Evolutionary conservation across 1,140 invertebrate species (phyloP), one percentile per base, ranked within the genome.

Genomic region (Lordiphosa mommai): DNA sequence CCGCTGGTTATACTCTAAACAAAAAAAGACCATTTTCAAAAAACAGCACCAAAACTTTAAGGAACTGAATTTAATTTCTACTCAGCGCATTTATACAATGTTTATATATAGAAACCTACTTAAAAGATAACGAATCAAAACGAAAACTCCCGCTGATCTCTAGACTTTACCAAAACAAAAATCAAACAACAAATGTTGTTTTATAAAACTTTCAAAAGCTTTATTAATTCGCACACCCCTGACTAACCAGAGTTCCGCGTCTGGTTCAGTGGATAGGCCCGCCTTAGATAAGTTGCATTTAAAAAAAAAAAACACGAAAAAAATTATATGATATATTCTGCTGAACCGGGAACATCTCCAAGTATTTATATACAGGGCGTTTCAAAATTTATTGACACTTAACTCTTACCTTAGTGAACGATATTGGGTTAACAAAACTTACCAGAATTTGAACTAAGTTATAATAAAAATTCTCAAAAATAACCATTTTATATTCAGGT

Each of bases 1-100:
- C 86, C 86, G 16, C 37, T 88, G 34, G 86, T 88, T 9, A 74
- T 88, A 46, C 68, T 88, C 37, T 88, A 85, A 13, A n/a, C n/a
- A 10, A 40, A 48, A 20, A 10, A 34, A 33, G 14, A 44, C n/a
- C 20, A 1, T 23, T 23, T 23, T 5, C 29, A 30, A 3, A 33
- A 49, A 56, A 72, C 49, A 58, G 58, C 52, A 74, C 14, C 57
- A 63, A 65, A 70, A 56, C 61, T 80, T 58, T 63, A 74, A 29
- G 60, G 68, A 77, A 68, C 68, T 77, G 72, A 61, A 61, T 72
- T 79, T 77, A 56, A 59, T 57, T 69, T 80, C 59, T 59, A 79
- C 53, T 77, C 52, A 47, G 63, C 32, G 56, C 63, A 72, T 72
- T 79, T 79, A 72, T 68, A 79, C 51, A 49, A 71, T 29, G 48